A percentile compares a stretch with the other conserved stretches of the same genome.
Conservation (phyloP, 1,140 invertebrate species). For the Diabrotica virgifera region DNA sequence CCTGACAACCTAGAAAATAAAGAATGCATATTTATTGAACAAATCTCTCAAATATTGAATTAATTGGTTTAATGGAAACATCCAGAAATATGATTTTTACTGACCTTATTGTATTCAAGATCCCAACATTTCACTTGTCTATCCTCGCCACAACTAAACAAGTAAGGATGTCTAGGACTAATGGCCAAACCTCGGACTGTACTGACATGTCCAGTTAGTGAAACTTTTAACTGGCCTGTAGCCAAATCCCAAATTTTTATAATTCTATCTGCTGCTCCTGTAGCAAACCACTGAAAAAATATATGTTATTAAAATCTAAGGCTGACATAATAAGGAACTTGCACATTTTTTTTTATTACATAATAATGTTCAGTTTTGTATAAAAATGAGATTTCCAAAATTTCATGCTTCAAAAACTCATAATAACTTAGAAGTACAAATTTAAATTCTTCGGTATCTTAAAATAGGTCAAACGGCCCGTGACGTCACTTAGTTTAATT, state of each 20-base stretch:
- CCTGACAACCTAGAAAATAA: constrained; percentile 71
- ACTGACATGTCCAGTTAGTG: constrained; percentile 97
- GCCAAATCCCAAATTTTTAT: constrained; percentile 99
- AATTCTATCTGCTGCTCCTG: constrained; percentile 94
- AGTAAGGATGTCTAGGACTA: constrained; percentile 91
- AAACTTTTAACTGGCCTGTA: constrained; percentile 92
- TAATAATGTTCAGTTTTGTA: no score
- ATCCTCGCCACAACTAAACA: constrained; percentile 99
- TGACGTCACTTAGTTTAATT: no score
- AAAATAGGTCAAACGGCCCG: no score
- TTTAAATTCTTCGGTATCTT: no score
- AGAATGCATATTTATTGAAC: not conserved
- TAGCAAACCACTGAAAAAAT: constrained; percentile 63
- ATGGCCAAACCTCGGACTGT: constrained; percentile 94
- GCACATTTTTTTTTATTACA: no score
- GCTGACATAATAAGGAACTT: no score
- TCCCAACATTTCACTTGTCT: constrained; percentile 99
- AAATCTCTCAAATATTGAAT: not conserved
- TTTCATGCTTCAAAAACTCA: no score
- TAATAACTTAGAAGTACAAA: no score
- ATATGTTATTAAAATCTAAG: constrained; percentile 8
- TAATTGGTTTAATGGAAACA: no score
- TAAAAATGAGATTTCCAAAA: no score
- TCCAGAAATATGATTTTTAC: not conserved
- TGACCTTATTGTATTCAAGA: constrained; percentile 96